These are phyloP conservation scores for Holcopasites calliopsidis DNA, from an alignment of 1,140 invertebrate genomes.

Conservation along the genomic window DNA sequence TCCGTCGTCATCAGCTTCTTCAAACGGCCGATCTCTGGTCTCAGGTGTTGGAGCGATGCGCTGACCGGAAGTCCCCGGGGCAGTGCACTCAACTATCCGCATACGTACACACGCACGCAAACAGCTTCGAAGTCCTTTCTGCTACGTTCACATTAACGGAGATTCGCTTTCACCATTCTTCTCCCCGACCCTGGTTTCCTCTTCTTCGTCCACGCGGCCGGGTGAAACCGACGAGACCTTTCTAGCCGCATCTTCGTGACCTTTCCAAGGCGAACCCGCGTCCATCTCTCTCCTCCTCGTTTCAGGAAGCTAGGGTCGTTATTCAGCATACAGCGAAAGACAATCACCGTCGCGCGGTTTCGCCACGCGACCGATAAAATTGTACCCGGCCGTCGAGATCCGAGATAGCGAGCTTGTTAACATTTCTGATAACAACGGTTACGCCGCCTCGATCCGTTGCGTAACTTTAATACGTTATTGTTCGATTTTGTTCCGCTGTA, in stretches of 20 bases:
- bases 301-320: conserved; percentile 11
- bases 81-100: conserved; percentile 38
- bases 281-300: conserved; percentile 17
- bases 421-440: conserved; percentile 28
- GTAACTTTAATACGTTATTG: conserved; percentile 14
- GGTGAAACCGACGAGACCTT: conserved; percentile 48
- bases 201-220: conserved; percentile 22
- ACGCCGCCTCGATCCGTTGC: conserved; percentile 2
- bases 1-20: conserved; percentile 24
- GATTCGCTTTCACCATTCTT: conserved; percentile 59
- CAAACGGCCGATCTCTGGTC: neutral
- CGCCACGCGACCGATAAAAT: neutral
- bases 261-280: conserved; percentile 44
- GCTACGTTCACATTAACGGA: conserved; percentile 55
- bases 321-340: neutral
- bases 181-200: conserved; percentile 20
- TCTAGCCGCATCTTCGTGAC: conserved; percentile 45
- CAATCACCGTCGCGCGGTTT: conserved; percentile 21
- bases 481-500: neutral
- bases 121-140: conserved; percentile 26
- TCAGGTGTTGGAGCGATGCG: neutral
- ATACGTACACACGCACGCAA: neutral
- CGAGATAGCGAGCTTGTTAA: conserved; percentile 30
- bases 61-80: conserved; percentile 50
- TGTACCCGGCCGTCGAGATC: neutral